phyloP scores from a whole-genome alignment of 2,888 invertebrate genomes.

The Sialis lutaria region DNA sequence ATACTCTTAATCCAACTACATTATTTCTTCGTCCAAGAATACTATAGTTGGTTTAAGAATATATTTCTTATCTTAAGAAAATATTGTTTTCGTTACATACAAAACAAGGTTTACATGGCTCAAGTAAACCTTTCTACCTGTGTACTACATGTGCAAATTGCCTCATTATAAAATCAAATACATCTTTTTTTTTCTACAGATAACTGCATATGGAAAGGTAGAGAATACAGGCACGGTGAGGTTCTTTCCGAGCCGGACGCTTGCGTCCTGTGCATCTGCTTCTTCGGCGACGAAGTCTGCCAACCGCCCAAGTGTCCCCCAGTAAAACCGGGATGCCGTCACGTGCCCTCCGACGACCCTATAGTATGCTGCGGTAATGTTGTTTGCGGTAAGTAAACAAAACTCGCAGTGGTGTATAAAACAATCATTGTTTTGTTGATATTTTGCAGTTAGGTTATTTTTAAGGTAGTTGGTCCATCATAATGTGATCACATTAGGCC shows the following conservation, averaged over 20 bases:
- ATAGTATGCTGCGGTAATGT: conserved; percentile 31
- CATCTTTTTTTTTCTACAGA: conserved; percentile 15
- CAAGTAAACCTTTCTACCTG: too few relatives aligned
- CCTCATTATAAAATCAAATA: background rate
- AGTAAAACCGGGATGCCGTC: conserved; percentile 28
- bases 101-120: too few relatives aligned
- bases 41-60: too few relatives aligned
- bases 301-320: conserved; percentile 35
- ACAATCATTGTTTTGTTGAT: too few relatives aligned
- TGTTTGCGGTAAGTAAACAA: conserved; percentile 29
- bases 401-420: too few relatives aligned
- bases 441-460: too few relatives aligned
- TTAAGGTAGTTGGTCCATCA: too few relatives aligned
- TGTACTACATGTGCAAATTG: background rate
- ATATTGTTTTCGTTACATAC: too few relatives aligned
- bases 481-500: too few relatives aligned
- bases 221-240: conserved; percentile 32
- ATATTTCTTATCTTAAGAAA: too few relatives aligned
- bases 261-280: conserved; percentile 38
- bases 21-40: too few relatives aligned
- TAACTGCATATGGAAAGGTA: conserved; percentile 24
- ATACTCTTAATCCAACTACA: too few relatives aligned
- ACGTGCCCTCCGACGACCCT: conserved; percentile 20
- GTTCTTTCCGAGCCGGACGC: conserved; percentile 29
- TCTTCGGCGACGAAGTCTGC: conserved; percentile 38